A percentile compares a stretch with the other conserved stretches of the same genome.
These are phyloP conservation scores for Spilogale gracilis DNA, from an alignment of 2,113 vertebrate genomes.

Conservation along the genomic window DNA sequence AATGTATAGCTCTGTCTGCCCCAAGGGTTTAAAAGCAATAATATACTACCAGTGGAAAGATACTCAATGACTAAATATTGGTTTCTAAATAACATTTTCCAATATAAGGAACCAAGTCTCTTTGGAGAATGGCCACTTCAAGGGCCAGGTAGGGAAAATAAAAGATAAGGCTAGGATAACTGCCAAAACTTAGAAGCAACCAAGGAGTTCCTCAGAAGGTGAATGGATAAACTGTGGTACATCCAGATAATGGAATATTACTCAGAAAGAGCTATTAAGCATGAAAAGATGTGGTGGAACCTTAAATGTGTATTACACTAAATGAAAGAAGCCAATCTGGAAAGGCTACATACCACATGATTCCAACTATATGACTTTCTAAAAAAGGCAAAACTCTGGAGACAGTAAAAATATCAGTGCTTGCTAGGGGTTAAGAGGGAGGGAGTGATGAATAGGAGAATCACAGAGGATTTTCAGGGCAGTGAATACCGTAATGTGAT, in stretches of 20 bases:
- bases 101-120: neutral
- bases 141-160: neutral
- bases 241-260: neutral
- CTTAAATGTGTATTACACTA: conserved; percentile 11
- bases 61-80: neutral
- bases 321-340: neutral
- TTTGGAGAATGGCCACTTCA: neutral
- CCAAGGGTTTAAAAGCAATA: neutral
- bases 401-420: neutral
- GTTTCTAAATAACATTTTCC: conserved; percentile 14
- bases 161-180: neutral
- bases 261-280: neutral
- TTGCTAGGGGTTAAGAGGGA: neutral
- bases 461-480: neutral
- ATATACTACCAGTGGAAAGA: neutral
- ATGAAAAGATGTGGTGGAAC: conserved; percentile 15
- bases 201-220: neutral
- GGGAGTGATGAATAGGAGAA: neutral
- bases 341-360: neutral
- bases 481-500: neutral
- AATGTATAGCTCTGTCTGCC: neutral
- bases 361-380: neutral
- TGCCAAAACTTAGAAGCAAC: neutral
- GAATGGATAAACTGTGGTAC: neutral
- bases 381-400: conserved; percentile 37